Percentiles rank a stretch among this genome's conserved stretches.
These are phyloP conservation scores for Acanthopleura granulata DNA, from an alignment of 2,888 invertebrate species.

Conservation along the genomic window DNA sequence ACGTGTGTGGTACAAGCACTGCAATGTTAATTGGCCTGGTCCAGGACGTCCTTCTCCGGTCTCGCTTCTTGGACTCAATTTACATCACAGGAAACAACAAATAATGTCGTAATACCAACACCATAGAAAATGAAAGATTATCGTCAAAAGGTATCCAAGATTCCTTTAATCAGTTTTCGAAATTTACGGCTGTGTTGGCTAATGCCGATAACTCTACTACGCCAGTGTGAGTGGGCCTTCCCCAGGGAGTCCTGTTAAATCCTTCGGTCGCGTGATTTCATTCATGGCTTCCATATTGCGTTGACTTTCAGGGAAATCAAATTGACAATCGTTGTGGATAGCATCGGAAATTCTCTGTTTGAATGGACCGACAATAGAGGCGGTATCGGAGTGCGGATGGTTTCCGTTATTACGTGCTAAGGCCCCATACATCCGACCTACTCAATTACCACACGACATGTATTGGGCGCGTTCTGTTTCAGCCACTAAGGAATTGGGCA, in stretches of 20 bases:
- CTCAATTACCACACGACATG: neutral
- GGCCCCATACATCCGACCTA: neutral
- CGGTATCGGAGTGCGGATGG: neutral
- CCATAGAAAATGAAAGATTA: neutral
- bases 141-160: neutral
- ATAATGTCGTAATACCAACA: neutral
- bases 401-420: conserved; percentile 5
- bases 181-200: no score
- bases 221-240: neutral
- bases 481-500: neutral
- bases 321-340: neutral
- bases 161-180: neutral
- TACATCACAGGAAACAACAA: no score
- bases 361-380: neutral
- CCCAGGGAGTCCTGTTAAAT: neutral
- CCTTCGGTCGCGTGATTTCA: neutral
- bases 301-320: neutral
- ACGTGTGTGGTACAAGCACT: no score
- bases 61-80: no score
- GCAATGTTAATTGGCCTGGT: no score
- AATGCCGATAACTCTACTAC: neutral
- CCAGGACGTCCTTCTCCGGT: no score
- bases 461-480: neutral
- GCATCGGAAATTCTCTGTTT: neutral
- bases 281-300: neutral